These are phyloP conservation scores for Agonopterix alstromeriana DNA, from an alignment of 2,888 invertebrate species.

Conservation along the genomic window DNA sequence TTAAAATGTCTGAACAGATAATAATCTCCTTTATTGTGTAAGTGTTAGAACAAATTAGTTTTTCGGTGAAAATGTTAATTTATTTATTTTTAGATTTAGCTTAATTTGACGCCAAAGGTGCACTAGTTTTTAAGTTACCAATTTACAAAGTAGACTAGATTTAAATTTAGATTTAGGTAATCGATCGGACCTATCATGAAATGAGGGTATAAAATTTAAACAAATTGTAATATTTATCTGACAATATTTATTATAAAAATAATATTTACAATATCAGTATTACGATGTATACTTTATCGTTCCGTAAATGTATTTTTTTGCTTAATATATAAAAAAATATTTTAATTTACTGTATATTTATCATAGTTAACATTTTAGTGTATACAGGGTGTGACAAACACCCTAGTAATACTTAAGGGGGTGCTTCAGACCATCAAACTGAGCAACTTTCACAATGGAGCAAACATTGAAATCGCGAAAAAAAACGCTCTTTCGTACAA, in stretches of 20 bases:
- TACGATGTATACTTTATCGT: no score
- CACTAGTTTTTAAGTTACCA: slow-evolving; percentile 9
- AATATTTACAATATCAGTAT: not conserved
- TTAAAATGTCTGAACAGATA: no score
- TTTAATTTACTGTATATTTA: no score
- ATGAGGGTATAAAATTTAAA: slow-evolving; percentile 5
- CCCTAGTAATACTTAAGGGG: no score
- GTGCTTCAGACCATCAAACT: no score
- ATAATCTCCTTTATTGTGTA: not conserved
- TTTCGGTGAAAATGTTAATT: slow-evolving; percentile 1
- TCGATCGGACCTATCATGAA: slow-evolving; percentile 3
- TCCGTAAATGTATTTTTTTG: no score
- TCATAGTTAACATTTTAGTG: no score
- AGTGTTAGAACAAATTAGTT: not conserved
- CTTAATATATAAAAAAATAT: no score
- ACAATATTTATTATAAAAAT: slow-evolving; percentile 1
- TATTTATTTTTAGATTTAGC: slow-evolving; percentile 2
- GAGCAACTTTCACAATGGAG: no score
- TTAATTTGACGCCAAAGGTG: slow-evolving; percentile 10
- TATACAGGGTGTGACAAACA: no score
- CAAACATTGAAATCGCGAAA: no score
- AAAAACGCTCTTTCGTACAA: no score
- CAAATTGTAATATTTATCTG: not conserved
- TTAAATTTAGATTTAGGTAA: not conserved
- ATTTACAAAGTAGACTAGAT: not conserved